These are phyloP conservation scores for Petromus typicus DNA, from an alignment of 2,113 vertebrate species.

Conservation along the genomic window DNA sequence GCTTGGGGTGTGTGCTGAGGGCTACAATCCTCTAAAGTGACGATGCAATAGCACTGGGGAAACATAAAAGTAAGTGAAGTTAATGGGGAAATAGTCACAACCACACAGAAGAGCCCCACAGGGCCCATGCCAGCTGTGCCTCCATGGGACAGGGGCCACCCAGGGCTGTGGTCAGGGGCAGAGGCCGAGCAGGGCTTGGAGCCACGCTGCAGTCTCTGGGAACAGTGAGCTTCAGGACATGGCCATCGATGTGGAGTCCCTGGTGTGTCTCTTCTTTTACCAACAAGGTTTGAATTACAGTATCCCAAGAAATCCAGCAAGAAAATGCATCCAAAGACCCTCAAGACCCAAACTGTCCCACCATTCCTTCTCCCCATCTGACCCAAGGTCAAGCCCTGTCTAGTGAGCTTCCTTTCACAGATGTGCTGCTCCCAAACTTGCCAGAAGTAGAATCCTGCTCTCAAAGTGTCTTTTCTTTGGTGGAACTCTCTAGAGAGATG, in stretches of 20 bases:
- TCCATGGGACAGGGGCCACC: accelerated
- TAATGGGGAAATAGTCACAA: not conserved
- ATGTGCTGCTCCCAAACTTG: accelerated
- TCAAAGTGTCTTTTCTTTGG: accelerated
- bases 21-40: not conserved
- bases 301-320: not conserved
- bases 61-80: not conserved
- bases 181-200: not conserved
- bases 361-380: not conserved
- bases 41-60: not conserved
- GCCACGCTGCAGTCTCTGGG: accelerated
- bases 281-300: not conserved
- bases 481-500: not conserved
- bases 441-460: too few relatives aligned
- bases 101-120: not conserved
- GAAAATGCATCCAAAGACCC: not conserved
- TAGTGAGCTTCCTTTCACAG: accelerated
- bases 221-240: not conserved
- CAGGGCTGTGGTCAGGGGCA: accelerated
- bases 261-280: not conserved
- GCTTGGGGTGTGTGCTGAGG: too few relatives aligned
- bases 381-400: accelerated
- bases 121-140: accelerated
- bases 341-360: not conserved
- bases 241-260: not conserved